A percentile compares a stretch with the other conserved stretches of the same genome.
phyloP scores from a whole-genome alignment of 1,140 invertebrate genomes.

The Monomorium pharaonis region DNA sequence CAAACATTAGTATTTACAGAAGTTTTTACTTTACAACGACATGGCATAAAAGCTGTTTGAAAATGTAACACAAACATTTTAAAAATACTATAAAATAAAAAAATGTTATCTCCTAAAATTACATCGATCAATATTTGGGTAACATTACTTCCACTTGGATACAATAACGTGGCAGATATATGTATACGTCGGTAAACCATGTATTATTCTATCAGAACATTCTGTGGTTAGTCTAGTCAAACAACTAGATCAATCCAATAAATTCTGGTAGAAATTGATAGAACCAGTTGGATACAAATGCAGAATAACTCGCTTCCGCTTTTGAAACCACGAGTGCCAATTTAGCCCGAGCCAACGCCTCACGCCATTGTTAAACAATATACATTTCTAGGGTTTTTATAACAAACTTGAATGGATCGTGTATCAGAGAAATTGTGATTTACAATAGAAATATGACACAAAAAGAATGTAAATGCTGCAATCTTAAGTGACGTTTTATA shows the following conservation, averaged over 20 bases:
- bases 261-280: constrained; percentile 47
- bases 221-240: constrained; percentile 46
- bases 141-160: constrained; percentile 19
- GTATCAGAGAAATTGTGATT: not conserved
- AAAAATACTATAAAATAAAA: no score
- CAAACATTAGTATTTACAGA: not conserved
- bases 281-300: constrained; percentile 42
- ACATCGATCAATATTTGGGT: not conserved
- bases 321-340: constrained; percentile 49
- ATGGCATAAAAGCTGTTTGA: not conserved
- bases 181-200: constrained; percentile 36
- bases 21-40: not conserved
- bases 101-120: not conserved
- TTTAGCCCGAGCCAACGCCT: constrained; percentile 19
- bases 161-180: not conserved
- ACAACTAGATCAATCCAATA: constrained; percentile 55
- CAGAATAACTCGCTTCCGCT: constrained; percentile 39
- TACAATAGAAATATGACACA: not conserved
- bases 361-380: constrained; percentile 36
- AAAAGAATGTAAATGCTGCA: not conserved
- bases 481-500: not conserved
- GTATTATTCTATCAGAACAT: constrained; percentile 41
- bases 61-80: not conserved
- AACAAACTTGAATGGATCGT: constrained; percentile 1
- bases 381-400: constrained; percentile 27